A percentile compares a stretch with the other conserved stretches of the same genome.
phyloP scores from a whole-genome alignment of 1,140 invertebrate species.

The Limonius californicus region DNA sequence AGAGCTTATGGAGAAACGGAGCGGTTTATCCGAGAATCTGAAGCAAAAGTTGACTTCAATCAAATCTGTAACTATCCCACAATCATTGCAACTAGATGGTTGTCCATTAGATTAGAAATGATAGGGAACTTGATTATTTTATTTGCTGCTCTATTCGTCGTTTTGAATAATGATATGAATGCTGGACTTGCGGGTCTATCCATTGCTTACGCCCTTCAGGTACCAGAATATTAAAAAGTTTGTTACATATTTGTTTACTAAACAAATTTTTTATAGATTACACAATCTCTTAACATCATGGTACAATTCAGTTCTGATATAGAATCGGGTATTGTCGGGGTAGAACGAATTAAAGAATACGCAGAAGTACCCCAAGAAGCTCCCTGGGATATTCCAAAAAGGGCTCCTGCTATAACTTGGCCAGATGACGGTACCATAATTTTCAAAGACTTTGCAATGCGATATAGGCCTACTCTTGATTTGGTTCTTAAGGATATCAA shows the following conservation, averaged over 20 bases:
- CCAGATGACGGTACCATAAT: slow-evolving; percentile 67
- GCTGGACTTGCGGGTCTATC: slow-evolving; percentile 84
- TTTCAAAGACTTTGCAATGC: slow-evolving; percentile 73
- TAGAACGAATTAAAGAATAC: slow-evolving; percentile 96
- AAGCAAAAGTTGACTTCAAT: slow-evolving; percentile 79
- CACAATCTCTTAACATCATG: slow-evolving; percentile 93
- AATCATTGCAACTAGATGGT: slow-evolving; percentile 83
- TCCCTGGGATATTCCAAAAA: slow-evolving; percentile 61
- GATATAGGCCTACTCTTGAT: slow-evolving; percentile 77
- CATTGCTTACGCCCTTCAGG: slow-evolving; percentile 84
- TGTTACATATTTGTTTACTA: not conserved
- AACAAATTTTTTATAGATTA: slow-evolving; percentile 58
- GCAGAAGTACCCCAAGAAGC: slow-evolving; percentile 78
- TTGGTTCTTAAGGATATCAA: slow-evolving; percentile 72
- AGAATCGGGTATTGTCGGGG: slow-evolving; percentile 96
- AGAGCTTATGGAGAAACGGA: slow-evolving; percentile 72
- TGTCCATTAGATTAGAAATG: slow-evolving; percentile 79
- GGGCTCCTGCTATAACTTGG: slow-evolving; percentile 61
- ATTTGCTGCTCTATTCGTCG: slow-evolving; percentile 83
- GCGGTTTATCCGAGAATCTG: slow-evolving; percentile 78
- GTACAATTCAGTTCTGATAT: slow-evolving; percentile 95
- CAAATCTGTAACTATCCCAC: slow-evolving; percentile 74
- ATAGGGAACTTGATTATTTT: slow-evolving; percentile 89
- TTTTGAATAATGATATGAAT: slow-evolving; percentile 64
- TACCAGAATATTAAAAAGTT: slow-evolving; percentile 43